Base-by-base conservation (phyloP, 2,888 invertebrate genomes). In the Proisotoma minuta region DNA sequence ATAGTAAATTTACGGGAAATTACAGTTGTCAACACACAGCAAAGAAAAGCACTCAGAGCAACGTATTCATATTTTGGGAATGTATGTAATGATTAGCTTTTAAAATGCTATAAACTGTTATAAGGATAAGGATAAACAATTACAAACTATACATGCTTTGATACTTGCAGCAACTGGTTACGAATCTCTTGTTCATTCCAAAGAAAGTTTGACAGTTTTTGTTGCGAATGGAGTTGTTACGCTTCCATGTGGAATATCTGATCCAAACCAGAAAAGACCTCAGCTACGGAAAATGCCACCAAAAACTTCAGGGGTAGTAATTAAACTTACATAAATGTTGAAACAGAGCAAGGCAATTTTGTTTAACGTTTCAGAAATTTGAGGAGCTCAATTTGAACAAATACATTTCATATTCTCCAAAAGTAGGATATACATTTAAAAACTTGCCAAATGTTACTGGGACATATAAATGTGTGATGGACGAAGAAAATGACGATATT, bases 21-120 rank as follows among this genome's bases (percentile, higher is more conserved):
- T 73, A 71, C 40, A 64, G 63, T 27, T 73, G 73, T 58, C 65
- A 70, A 48, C 66, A 68, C 40, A 58, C 59, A 2, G 56, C 63
- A 1, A 56, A 59, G 18, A 27, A 60, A 26, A 60, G 57, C 18
- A 61, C 63, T 20, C 60, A 51, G 27, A 62, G 59, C 26, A 62
- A 22, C 28, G 61, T 66, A 15, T 58, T 47, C 26, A 56, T 69
- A 10, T 66, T 53, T 50, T 66, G 66, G 66, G 56, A 69, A 64
- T 50, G 68, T 69, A 62, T 57, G 15, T n/a, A n/a, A n/a, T n/a
- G n/a, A n/a, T n/a, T n/a, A n/a, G n/a, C n/a, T n/a, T n/a, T n/a
- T n/a, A n/a, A n/a, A n/a, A n/a, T n/a, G n/a, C n/a, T n/a, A n/a
- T n/a, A n/a, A n/a, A n/a, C n/a, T n/a, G n/a, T n/a, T n/a, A n/a